Evolutionary conservation across 1,140 invertebrate genomes (phyloP), one percentile per base, ranked within the genome.

Genomic region (Halictus rubicundus): DNA sequence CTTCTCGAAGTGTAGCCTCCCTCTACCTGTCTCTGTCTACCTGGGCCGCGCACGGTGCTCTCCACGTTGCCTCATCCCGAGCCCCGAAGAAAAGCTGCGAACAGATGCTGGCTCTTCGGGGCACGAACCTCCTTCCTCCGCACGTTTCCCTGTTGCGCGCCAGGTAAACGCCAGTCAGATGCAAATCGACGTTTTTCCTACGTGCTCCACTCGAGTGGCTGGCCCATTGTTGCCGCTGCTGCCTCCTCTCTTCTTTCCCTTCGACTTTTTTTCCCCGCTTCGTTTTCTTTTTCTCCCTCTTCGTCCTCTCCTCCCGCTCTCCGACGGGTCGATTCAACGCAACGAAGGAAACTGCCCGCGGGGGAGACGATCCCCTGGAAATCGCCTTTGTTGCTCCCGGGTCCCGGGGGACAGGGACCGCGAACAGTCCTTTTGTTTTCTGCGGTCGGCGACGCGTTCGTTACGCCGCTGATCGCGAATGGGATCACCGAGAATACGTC

Each of bases 71-170:
- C 82, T 76, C 75, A 74, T 78, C 71, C 72, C 64, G 65, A 61
- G 42, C 10, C 42, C 42, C 80, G 70, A 72, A 87, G 49, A 83
- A 88, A 87, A 88, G 74, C 85, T 60, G 59, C 60, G 87, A 85
- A 88, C 87, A 88, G 87, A 88, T 88, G 87, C 81, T 83, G 74
- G 49, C 80, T 76, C 78, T 75, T 74, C 77, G 54, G 60, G 16
- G 68, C 68, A 64, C 54, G 64, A 60, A 64, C 54, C 72, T 69
- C 52, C n/a, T 21, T 57, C 71, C 46, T 57, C 72, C 25, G 70
- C 23, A 21, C 69, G 32, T 66, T 78, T 78, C 42, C 66, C 14
- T 19, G 42, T 60, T 25, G 37, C 25, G 49, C 27, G 61, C 59
- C 84, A 82, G 84, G 84, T 57, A 57, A 86, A 83, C 54, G 63